Evolutionary conservation across 1,140 invertebrate genomes (phyloP), one percentile per base, ranked within the genome.

Genomic region (Drosophila mauritiana): DNA sequence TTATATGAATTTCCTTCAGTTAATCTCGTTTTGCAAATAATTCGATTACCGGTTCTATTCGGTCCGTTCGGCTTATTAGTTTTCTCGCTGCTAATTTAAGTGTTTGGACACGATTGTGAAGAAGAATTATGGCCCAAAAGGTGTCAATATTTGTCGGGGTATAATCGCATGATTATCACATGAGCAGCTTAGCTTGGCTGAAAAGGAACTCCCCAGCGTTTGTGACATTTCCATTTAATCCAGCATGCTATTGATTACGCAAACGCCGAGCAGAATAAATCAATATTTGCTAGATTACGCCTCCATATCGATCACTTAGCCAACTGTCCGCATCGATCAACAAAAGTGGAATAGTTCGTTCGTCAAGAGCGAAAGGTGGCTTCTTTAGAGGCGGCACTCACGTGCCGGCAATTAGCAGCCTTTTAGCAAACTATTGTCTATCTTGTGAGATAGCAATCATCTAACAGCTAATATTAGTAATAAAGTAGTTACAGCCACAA

Each of bases 161-260:
- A 36, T 63, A 74, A 64, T 74, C 72, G 58, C 54, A 80, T 84
- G 81, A 59, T 51, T 70, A 73, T 63, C 67, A 63, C 65, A 80
- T 80, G 65, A 59, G 76, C 55, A 42, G 27, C 11, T 36, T 25
- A 42, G 27, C 11, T 36, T 25, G 36, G 15, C 20, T 25, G 12
- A 55, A 25, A 22, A 63, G 64, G 61, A 52, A 57, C 68, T 43
- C 53, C 12, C 34, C n/a, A 5, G 15, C 43, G 27, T 42, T 49
- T 31, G 17, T 39, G 12, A 67, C n/a, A 17, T 13, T 43, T 22
- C 34, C 34, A 34, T 34, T 48, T 25, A 17, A 25, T 48, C n/a
- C 42, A 48, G 8, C 42, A 22, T 53, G 48, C 64, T 69, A 70
- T 70, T 70, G 64, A 49, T 70, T 69, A 70, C 49, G 43, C 51